Evolutionary conservation across 2,888 invertebrate genomes (phyloP).

Genomic region (Adelphocoris suturalis): DNA sequence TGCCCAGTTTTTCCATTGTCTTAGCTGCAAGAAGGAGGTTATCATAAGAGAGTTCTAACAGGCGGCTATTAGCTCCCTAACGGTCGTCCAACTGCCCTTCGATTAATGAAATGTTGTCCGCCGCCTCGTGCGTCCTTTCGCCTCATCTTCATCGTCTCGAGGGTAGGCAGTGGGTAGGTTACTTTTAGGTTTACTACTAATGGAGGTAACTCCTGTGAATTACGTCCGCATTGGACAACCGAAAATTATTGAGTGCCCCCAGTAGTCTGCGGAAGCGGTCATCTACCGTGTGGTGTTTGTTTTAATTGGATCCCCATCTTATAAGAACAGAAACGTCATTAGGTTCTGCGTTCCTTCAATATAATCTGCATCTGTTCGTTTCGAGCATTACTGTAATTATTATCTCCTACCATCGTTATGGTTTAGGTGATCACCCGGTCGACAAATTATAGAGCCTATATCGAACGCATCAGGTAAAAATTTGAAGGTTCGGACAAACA

Average conservation of each 20-base stretch:
- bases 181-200: too few relatives aligned
- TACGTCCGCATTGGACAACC: not conserved
- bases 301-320: not conserved
- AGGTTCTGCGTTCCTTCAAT: too few relatives aligned
- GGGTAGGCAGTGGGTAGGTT: not conserved
- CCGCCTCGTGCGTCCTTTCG: slow-evolving; percentile 2
- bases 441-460: too few relatives aligned
- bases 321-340: not conserved
- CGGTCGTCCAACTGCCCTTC: slow-evolving; percentile 60
- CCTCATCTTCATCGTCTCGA: not conserved
- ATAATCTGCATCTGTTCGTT: too few relatives aligned
- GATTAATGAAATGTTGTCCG: slow-evolving; percentile 50
- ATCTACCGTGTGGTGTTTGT: slow-evolving; percentile 35
- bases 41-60: slow-evolving; percentile 35
- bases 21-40: slow-evolving; percentile 30
- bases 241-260: not conserved
- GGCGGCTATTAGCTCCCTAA: slow-evolving; percentile 51
- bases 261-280: not conserved
- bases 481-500: too few relatives aligned
- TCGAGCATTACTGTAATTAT: too few relatives aligned
- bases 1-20: slow-evolving; percentile 30
- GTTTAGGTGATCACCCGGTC: too few relatives aligned
- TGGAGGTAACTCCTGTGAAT: not conserved
- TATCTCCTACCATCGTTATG: too few relatives aligned
- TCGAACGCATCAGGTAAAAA: too few relatives aligned